These are phyloP conservation scores for Melanogrammus aeglefinus DNA, from an alignment of 2,797 vertebrate species.

Conservation along the genomic window DNA sequence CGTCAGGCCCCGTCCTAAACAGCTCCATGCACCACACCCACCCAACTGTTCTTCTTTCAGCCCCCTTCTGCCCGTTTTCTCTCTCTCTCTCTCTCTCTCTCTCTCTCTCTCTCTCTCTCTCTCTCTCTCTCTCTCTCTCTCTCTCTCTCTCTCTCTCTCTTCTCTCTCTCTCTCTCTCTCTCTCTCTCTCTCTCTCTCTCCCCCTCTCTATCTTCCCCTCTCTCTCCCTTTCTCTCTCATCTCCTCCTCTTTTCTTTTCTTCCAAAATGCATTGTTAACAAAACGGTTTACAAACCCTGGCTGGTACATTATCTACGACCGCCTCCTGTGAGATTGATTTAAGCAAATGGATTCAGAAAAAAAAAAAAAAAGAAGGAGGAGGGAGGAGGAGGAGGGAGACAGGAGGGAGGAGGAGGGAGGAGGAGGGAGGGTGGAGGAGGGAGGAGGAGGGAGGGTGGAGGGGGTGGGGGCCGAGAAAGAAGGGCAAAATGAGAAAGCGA, in stretches of 20 bases:
- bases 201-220: slow-evolving; percentile 39
- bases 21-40: slow-evolving; percentile 85
- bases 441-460: too few species aligned
- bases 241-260: slow-evolving; percentile 67
- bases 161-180: slow-evolving; percentile 10
- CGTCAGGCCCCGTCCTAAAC: slow-evolving; percentile 83
- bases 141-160: slow-evolving; percentile 21
- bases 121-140: slow-evolving; percentile 35
- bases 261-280: slow-evolving; percentile 94
- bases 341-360: slow-evolving; percentile 76
- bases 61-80: slow-evolving; percentile 80
- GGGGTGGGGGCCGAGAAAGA: slow-evolving; percentile 32
- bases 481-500: slow-evolving; percentile 59
- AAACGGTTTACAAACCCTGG: slow-evolving; percentile 94
- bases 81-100: slow-evolving; percentile 1
- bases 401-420: slow-evolving; percentile 13
- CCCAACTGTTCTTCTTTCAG: slow-evolving; percentile 97
- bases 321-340: slow-evolving; percentile 78
- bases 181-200: slow-evolving; percentile 17
- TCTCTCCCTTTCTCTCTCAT: slow-evolving; percentile 60
- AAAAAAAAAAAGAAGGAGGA: slow-evolving; percentile 27
- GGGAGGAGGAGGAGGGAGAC: slow-evolving; percentile 4
- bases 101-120: slow-evolving; percentile 20
- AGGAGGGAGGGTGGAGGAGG: background rate
- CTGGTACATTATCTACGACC: slow-evolving; percentile 79